Conservation (phyloP, 2,888 invertebrate species). For the Caenorhabditis becei region DNA sequence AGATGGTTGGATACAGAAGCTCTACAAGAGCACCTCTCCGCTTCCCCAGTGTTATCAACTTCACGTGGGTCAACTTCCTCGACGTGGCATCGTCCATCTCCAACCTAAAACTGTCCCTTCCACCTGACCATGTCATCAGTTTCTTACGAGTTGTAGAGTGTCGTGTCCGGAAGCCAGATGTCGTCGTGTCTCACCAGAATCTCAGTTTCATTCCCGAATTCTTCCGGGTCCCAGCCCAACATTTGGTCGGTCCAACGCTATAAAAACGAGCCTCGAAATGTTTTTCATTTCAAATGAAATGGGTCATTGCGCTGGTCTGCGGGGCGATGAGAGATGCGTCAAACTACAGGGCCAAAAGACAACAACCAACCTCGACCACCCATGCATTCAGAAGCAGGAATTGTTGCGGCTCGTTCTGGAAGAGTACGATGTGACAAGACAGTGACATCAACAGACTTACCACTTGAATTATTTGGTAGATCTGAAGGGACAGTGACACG, state of each 20-base stretch:
- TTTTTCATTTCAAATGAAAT: conserved; percentile 19
- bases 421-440: not conserved
- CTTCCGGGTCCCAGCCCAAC: conserved; percentile 65
- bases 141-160: conserved; percentile 65
- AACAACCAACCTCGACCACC: conserved; percentile 62
- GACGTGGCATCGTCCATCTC: conserved; percentile 58
- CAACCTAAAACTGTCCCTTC: conserved; percentile 28
- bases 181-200: conserved; percentile 61
- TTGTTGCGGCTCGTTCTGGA: conserved; percentile 67
- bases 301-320: not conserved
- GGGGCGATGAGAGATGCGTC: not conserved
- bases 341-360: conserved; percentile 7
- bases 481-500: conserved; percentile 57
- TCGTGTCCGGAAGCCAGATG: conserved; percentile 67
- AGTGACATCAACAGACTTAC: too few relatives aligned
- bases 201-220: conserved; percentile 60
- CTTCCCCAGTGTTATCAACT: conserved; percentile 49
- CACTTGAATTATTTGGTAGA: conserved; percentile 70
- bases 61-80: conserved; percentile 51
- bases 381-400: conserved; percentile 67
- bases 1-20: conserved; percentile 62
- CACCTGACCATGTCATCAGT: not conserved
- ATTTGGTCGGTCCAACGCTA: conserved; percentile 67
- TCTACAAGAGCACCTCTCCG: conserved; percentile 54
- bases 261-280: conserved; percentile 17